Evolutionary conservation across 2,888 invertebrate species (phyloP), one percentile per base, ranked within the genome.

Genomic region (Neocrepidodera transversa): DNA sequence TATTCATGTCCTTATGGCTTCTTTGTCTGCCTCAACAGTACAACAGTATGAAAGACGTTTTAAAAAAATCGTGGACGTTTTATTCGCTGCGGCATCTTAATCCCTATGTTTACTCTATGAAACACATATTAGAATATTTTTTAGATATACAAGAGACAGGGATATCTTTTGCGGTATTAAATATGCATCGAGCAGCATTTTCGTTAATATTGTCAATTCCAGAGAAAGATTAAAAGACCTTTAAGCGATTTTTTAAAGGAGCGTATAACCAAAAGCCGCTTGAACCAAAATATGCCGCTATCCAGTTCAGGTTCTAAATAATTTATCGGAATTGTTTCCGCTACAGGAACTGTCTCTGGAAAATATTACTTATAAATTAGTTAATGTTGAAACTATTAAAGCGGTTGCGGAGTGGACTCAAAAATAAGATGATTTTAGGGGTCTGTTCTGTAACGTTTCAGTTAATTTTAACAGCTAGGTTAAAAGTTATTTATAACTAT

Each of bases 71-170:
- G 28, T 28, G 28, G 28, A 50, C 26, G 17, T 28, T n/a, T 28
- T 58, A 13, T 52, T 42, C 3, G 32, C 48, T 23, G 40, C 51
- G 10, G 45, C 48, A 13, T 30, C 52, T 35, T 35, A 51, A 50
- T 14, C 47, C n/a, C 7, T 42, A 47, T 28, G 28, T 28, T 28
- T 28, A 28, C 28, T 28, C 28, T 10, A 28, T 28, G 10, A 28
- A 28, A 28, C 5, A 28, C 28, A 28, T 28, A 10, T 28, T 28
- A 28, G 28, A 28, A 28, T 28, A 28, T 28, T 28, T 10, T 28
- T 28, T 28, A 28, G 28, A 28, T 8, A 23, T 23, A 23, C 23
- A 23, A 23, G 28, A 28, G 28, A 28, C 28, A 28, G 28, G 28
- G 10, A 28, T 10, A 28, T 28, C 28, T 28, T 28, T 23, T 28